phyloP scores from a whole-genome alignment of 2,888 invertebrate species.

The Sepioteuthis lessoniana region DNA sequence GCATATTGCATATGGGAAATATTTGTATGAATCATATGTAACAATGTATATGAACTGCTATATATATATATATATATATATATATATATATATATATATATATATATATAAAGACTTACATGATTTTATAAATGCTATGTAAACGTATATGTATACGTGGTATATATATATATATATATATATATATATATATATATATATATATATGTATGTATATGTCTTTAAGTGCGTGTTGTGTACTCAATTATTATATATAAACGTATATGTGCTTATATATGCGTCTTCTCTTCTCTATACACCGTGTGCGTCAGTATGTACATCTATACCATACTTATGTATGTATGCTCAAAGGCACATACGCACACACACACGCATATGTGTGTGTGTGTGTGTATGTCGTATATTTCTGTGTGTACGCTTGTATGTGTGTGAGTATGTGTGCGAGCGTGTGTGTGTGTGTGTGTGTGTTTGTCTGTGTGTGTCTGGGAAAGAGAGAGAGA shows the following conservation, averaged over 20 bases:
- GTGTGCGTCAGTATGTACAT: not conserved
- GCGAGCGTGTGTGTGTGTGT: not conserved
- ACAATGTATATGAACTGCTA: too few relatives aligned
- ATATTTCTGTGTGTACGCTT: not conserved
- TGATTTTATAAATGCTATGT: not conserved
- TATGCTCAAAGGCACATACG: too few relatives aligned
- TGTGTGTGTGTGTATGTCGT: too few relatives aligned
- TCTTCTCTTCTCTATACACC: not conserved
- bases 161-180: not conserved
- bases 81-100: not conserved
- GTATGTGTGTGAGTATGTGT: not conserved
- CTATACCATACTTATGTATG: not conserved
- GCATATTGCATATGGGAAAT: not conserved
- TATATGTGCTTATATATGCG: slow-evolving; percentile 44
- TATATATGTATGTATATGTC: not conserved
- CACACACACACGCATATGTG: too few relatives aligned
- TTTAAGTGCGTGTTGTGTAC: slow-evolving; percentile 39
- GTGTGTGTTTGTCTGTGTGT: not conserved
- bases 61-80: not conserved
- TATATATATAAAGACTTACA: not conserved
- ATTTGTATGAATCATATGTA: too few relatives aligned
- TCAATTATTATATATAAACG: not conserved
- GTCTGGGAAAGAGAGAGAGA: not conserved
- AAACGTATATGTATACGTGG: not conserved
- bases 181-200: not conserved